These are phyloP conservation scores for Acrocera orbiculus DNA, from an alignment of 2,888 invertebrate genomes.

Conservation along the genomic window DNA sequence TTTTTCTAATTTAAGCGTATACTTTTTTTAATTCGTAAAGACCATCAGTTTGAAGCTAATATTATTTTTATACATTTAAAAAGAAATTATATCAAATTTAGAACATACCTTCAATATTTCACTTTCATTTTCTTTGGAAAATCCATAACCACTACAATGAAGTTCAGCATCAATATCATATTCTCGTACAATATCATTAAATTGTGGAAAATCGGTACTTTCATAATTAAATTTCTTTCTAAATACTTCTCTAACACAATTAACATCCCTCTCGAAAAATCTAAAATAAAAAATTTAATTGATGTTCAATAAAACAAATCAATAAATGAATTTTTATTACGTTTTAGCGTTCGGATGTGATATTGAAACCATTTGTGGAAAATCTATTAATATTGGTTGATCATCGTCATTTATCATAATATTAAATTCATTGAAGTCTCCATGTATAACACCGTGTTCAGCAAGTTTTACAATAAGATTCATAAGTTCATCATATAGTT, in stretches of 20 bases:
- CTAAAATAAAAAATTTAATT: constrained; percentile 29
- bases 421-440: constrained; percentile 99
- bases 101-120: constrained; percentile 41
- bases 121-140: constrained; percentile 64
- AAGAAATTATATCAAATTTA: not conserved
- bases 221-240: constrained; percentile 76
- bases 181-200: constrained; percentile 56
- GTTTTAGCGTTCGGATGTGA: constrained; percentile 79
- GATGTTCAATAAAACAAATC: constrained; percentile 15
- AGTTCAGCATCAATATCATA: constrained; percentile 77
- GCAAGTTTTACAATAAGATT: constrained; percentile 76
- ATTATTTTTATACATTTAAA: too few relatives aligned
- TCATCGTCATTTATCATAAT: constrained; percentile 70
- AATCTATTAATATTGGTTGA: constrained; percentile 82
- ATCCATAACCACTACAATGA: constrained; percentile 82
- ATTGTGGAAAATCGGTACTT: constrained; percentile 61
- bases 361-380: constrained; percentile 98
- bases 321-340: constrained; percentile 30
- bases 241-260: constrained; percentile 81
- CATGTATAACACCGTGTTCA: constrained; percentile 92
- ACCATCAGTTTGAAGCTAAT: too few relatives aligned
- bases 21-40: too few relatives aligned
- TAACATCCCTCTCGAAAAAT: constrained; percentile 90
- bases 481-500: constrained; percentile 87
- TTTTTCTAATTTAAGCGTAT: too few relatives aligned